These are phyloP conservation scores for Salminus brasiliensis DNA, from an alignment of 2,113 vertebrate genomes.

Conservation along the genomic window DNA sequence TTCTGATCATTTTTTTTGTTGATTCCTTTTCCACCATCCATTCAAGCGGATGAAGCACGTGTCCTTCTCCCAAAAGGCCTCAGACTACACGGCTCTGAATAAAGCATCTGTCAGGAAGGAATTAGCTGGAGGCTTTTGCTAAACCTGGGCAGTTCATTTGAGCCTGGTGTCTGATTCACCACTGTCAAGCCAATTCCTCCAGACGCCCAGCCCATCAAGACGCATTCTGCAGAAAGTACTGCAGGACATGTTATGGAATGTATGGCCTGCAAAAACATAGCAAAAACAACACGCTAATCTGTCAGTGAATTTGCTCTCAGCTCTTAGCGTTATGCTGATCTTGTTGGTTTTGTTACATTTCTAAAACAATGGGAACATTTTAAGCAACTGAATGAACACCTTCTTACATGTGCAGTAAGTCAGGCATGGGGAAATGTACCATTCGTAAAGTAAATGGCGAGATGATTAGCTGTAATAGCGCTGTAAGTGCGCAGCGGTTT, in stretches of 20 bases:
- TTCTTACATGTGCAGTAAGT: not conserved
- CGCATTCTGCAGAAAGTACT: not conserved
- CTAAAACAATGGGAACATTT: conserved; percentile 11
- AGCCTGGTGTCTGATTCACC: conserved; percentile 8
- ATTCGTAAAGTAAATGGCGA: conserved; percentile 29
- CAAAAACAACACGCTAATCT: not conserved
- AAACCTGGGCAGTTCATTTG: conserved; percentile 32
- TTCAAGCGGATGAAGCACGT: not conserved
- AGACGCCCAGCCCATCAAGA: not conserved
- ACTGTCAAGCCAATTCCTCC: not conserved
- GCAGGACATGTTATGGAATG: not conserved
- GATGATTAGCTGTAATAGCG: conserved; percentile 45
- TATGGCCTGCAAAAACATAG: not conserved
- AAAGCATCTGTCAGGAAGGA: conserved; percentile 53
- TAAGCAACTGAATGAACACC: not conserved
- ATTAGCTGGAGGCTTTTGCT: conserved; percentile 49
- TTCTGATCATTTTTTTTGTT: not conserved
- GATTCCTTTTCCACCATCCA: not conserved
- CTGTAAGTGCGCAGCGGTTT: conserved; percentile 36
- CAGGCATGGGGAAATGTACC: conserved; percentile 40
- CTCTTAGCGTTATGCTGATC: not conserved
- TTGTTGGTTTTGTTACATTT: not conserved
- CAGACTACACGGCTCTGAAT: conserved; percentile 44
- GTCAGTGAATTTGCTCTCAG: not conserved
- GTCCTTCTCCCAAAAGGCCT: conserved; percentile 31